Evolutionary conservation across 1,140 invertebrate species (phyloP).

Genomic region (Pantala flavescens): DNA sequence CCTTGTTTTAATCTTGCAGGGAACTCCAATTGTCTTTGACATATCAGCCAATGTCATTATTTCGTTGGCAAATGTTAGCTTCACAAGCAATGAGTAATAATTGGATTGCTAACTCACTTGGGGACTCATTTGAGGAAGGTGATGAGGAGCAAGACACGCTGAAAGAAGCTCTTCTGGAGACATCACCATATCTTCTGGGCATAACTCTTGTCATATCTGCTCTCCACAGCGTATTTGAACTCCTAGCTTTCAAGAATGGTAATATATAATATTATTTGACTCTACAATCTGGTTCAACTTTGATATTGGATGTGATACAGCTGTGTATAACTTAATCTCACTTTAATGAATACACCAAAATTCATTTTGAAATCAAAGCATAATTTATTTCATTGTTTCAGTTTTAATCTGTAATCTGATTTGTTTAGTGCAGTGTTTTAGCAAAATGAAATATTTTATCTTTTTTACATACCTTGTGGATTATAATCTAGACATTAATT

Average conservation of each 20-base stretch:
- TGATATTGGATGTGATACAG: no score
- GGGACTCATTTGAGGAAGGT: slow-evolving; percentile 54
- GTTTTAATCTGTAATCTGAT: no score
- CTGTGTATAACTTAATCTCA: no score
- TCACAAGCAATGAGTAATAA: slow-evolving; percentile 84
- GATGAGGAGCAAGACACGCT: slow-evolving; percentile 94
- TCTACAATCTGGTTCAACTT: no score
- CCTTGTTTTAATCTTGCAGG: no score
- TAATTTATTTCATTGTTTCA: no score
- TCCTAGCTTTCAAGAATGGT: slow-evolving; percentile 99
- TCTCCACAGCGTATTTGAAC: slow-evolving; percentile 94
- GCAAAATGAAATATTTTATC: no score
- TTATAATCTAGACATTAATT: no score
- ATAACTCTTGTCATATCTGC: slow-evolving; percentile 89
- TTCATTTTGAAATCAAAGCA: slow-evolving; percentile 14
- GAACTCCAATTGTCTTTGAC: slow-evolving; percentile 60
- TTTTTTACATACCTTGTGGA: no score
- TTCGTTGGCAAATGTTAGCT: slow-evolving; percentile 93
- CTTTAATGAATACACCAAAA: background rate
- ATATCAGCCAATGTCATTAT: slow-evolving; percentile 88
- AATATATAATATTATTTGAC: slow-evolving; percentile 23
- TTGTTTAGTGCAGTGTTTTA: no score
- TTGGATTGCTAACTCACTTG: slow-evolving; percentile 49
- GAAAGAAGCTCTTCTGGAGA: slow-evolving; percentile 94
- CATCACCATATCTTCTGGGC: slow-evolving; percentile 88